phyloP scores from a whole-genome alignment of 2,797 vertebrate genomes.

The Champsocephalus gunnari region DNA sequence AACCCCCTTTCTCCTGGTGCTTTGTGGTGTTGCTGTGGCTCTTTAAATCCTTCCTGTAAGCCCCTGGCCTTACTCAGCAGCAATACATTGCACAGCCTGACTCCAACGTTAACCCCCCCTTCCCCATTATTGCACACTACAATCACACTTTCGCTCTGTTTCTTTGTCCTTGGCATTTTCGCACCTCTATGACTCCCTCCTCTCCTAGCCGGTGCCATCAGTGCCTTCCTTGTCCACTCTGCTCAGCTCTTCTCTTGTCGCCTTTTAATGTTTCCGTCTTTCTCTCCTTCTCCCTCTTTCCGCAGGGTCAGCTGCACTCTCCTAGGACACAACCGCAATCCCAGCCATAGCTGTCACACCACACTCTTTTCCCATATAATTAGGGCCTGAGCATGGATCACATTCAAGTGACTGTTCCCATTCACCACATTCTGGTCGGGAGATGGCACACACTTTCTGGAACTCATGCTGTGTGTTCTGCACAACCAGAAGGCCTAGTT shows the following conservation, averaged over 20 bases:
- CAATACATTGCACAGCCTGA: slow-evolving; percentile 74
- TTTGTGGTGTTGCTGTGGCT: slow-evolving; percentile 81
- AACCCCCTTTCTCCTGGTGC: slow-evolving; percentile 71
- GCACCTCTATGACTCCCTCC: slow-evolving; percentile 7
- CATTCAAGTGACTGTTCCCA: slow-evolving; percentile 84
- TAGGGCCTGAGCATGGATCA: slow-evolving; percentile 81
- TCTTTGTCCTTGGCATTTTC: slow-evolving; percentile 9
- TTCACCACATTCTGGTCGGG: slow-evolving; percentile 82
- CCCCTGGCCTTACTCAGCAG: slow-evolving; percentile 76
- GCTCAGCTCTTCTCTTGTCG: slow-evolving; percentile 25
- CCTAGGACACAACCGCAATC: slow-evolving; percentile 80
- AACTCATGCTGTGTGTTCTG: slow-evolving; percentile 79
- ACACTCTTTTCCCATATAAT: slow-evolving; percentile 85
- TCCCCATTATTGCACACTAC: slow-evolving; percentile 43
- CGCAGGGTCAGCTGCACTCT: slow-evolving; percentile 77
- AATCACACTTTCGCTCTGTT: slow-evolving; percentile 24
- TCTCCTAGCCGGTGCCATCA: background rate
- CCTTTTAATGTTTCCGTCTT: slow-evolving; percentile 64
- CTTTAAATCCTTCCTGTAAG: slow-evolving; percentile 81
- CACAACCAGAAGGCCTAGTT: slow-evolving; percentile 73
- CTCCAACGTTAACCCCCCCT: slow-evolving; percentile 62
- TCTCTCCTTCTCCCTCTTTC: slow-evolving; percentile 52
- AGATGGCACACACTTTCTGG: slow-evolving; percentile 76
- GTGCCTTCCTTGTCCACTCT: background rate
- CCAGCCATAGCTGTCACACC: slow-evolving; percentile 82